Evolutionary conservation across 1,140 invertebrate species (phyloP).

Genomic region (Cydia strobilella): DNA sequence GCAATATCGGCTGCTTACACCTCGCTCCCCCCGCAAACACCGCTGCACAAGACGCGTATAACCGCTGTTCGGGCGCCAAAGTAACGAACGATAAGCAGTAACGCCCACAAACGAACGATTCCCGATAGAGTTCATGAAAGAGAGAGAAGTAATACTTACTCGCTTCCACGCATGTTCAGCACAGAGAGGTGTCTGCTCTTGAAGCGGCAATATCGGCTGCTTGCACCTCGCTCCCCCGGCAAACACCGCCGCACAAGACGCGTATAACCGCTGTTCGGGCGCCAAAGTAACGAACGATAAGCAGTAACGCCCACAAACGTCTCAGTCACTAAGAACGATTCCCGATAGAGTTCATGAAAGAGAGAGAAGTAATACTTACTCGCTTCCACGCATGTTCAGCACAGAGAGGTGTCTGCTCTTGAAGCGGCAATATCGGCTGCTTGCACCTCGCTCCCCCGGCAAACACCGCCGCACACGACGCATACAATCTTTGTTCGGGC

Average conservation of each 20-base stretch:
- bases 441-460: slow-evolving; percentile 93
- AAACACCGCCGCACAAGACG: slow-evolving; percentile 93
- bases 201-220: slow-evolving; percentile 92
- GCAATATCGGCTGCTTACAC: slow-evolving; percentile 93
- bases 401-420: slow-evolving; percentile 91
- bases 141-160: slow-evolving; percentile 16
- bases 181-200: slow-evolving; percentile 91
- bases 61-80: slow-evolving; percentile 91
- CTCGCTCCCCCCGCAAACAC: slow-evolving; percentile 93
- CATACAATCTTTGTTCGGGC: slow-evolving; percentile 92
- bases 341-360: too few species aligned
- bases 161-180: slow-evolving; percentile 88
- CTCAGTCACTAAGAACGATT: too few species aligned
- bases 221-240: slow-evolving; percentile 93
- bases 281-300: slow-evolving; percentile 92
- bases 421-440: slow-evolving; percentile 92
- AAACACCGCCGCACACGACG: slow-evolving; percentile 93
- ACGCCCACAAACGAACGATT: slow-evolving; percentile 86
- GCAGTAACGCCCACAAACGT: slow-evolving; percentile 90
- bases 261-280: slow-evolving; percentile 92
- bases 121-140: too few species aligned
- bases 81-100: slow-evolving; percentile 93
- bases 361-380: slow-evolving; percentile 56
- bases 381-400: slow-evolving; percentile 89
- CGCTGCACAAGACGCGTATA: slow-evolving; percentile 94